phyloP scores from a whole-genome alignment of 2,888 invertebrate genomes.

The Lasioglossum marginatum region DNA sequence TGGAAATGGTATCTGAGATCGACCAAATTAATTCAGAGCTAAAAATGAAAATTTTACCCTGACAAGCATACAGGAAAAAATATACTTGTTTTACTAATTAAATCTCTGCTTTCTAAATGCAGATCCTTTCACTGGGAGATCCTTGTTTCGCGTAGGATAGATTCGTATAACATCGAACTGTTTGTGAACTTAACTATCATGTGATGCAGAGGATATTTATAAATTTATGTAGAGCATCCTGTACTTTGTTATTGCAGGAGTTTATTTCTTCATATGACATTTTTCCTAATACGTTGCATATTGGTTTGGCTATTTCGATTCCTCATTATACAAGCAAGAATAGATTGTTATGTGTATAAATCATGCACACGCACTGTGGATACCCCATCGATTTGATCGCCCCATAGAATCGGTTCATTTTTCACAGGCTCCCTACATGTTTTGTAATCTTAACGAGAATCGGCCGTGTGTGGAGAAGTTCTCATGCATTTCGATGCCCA shows the following conservation, averaged over 20 bases:
- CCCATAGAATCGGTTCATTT: conserved; percentile 1
- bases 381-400: neutral
- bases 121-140: neutral
- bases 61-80: neutral
- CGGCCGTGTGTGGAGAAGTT: conserved; percentile 3
- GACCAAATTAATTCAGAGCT: neutral
- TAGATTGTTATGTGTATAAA: neutral
- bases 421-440: neutral
- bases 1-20: conserved; percentile 13
- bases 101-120: neutral
- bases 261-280: neutral
- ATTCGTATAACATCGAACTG: neutral
- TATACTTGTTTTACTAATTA: neutral
- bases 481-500: conserved; percentile 13
- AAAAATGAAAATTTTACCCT: neutral
- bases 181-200: neutral
- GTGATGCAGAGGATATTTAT: neutral
- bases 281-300: neutral
- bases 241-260: neutral
- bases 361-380: neutral
- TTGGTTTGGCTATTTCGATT: neutral
- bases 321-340: neutral
- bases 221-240: neutral
- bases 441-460: conserved; percentile 25
- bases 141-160: too few species aligned